Evolutionary conservation across 1,140 invertebrate genomes (phyloP).

Genomic region (Araneus ventricosus): DNA sequence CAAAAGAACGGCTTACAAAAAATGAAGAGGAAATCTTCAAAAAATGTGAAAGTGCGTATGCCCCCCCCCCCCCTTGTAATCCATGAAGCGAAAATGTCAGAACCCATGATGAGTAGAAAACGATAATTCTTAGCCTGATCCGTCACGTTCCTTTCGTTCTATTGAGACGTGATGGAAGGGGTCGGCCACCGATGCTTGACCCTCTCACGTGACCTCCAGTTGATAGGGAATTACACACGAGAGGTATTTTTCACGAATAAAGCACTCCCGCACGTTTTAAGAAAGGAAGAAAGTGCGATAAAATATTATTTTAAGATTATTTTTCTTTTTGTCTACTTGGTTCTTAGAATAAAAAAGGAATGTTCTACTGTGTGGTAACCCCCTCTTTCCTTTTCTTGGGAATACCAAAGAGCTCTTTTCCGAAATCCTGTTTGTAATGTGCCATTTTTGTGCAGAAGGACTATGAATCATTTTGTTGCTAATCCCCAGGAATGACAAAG

Average conservation of each 20-base stretch:
- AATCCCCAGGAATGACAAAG: not conserved
- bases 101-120: not conserved
- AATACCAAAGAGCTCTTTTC: not conserved
- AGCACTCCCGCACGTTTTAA: not conserved
- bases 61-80: not conserved
- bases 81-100: not conserved
- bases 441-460: not conserved
- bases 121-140: slow-evolving; percentile 56
- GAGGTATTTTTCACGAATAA: slow-evolving; percentile 30
- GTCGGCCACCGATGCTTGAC: slow-evolving; percentile 65
- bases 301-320: slow-evolving; percentile 52
- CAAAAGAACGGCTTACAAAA: not conserved
- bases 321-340: not conserved
- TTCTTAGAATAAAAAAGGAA: not conserved
- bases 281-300: slow-evolving; percentile 20
- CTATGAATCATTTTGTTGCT: not conserved
- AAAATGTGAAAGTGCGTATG: not conserved
- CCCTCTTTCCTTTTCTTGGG: not conserved
- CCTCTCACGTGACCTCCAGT: slow-evolving; percentile 10
- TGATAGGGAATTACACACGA: slow-evolving; percentile 54
- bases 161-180: slow-evolving; percentile 65
- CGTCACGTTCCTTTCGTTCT: slow-evolving; percentile 49
- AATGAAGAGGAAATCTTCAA: not conserved
- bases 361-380: not conserved
- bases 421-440: slow-evolving; percentile 7